phyloP scores from a whole-genome alignment of 2,113 vertebrate species.

The Ramphastos sulfuratus region DNA sequence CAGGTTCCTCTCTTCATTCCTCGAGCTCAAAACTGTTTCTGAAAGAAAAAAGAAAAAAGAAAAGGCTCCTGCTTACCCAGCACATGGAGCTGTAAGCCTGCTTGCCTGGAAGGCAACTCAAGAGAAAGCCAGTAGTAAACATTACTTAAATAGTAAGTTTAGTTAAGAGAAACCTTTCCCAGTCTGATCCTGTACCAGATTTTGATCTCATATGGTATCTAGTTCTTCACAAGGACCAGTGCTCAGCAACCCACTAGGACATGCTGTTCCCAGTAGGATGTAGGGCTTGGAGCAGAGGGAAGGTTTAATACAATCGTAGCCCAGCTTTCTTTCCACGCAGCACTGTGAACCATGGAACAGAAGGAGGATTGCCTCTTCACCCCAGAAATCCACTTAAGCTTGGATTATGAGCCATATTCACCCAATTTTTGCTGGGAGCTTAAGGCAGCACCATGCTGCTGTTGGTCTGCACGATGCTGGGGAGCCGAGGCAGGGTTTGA shows the following conservation, averaged over 20 bases:
- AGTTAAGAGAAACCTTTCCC: background rate
- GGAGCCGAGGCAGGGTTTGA: background rate
- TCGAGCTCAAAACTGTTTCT: background rate
- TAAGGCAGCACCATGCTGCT: background rate
- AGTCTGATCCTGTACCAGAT: background rate
- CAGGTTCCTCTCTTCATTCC: conserved; percentile 31
- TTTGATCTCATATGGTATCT: background rate
- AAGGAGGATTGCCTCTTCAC: conserved; percentile 50
- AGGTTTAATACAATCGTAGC: background rate
- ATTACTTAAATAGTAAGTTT: background rate
- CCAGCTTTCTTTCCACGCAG: conserved; percentile 5
- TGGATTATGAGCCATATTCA: conserved; percentile 64
- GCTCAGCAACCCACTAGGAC: background rate
- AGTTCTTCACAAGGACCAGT: background rate
- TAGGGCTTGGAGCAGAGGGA: background rate
- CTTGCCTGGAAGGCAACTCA: background rate
- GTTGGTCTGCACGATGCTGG: background rate
- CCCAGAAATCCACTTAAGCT: conserved; percentile 58
- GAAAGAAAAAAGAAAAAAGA: background rate
- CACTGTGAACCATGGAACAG: conserved; percentile 22
- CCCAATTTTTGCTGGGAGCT: conserved; percentile 55
- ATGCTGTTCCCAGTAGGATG: background rate
- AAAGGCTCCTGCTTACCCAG: background rate
- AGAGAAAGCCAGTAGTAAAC: background rate
- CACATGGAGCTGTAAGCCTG: background rate